Evolutionary conservation across 2,113 vertebrate genomes (phyloP).

Genomic region (Nematolebias whitei): DNA sequence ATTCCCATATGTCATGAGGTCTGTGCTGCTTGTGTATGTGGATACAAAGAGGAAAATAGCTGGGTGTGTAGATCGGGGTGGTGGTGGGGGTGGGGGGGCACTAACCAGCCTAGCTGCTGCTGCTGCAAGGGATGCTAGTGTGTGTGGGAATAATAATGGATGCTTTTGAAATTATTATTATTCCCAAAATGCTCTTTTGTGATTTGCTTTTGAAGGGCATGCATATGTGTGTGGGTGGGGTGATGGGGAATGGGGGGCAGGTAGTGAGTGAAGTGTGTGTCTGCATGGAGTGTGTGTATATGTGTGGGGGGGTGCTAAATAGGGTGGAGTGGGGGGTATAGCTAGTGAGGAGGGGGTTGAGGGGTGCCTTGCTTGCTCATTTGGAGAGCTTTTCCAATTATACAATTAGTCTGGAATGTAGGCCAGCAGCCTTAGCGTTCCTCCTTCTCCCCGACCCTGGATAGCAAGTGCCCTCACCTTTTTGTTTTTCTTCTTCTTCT

Average conservation of each 20-base stretch:
- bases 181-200: constrained; percentile 86
- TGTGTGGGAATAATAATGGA: constrained; percentile 79
- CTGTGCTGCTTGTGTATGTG: constrained; percentile 5
- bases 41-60: neutral
- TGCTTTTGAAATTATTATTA: constrained; percentile 82
- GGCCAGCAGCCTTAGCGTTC: constrained; percentile 79
- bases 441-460: constrained; percentile 72
- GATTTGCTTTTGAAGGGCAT: constrained; percentile 81
- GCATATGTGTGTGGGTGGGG: constrained; percentile 50
- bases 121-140: constrained; percentile 54
- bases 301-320: constrained; percentile 41
- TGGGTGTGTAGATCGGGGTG: neutral
- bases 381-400: constrained; percentile 86
- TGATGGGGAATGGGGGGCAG: too few species aligned
- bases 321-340: constrained; percentile 52
- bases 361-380: constrained; percentile 77
- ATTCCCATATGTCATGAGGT: constrained; percentile 2
- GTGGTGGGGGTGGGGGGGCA: constrained; percentile 9
- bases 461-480: constrained; percentile 58
- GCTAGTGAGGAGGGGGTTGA: constrained; percentile 29
- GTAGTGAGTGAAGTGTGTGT: constrained; percentile 1
- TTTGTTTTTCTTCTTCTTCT: constrained; percentile 16
- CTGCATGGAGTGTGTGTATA: too few species aligned
- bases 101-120: constrained; percentile 57
- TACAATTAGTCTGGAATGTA: constrained; percentile 87